These are phyloP conservation scores for Sebastes elongatus DNA, from an alignment of 2,797 vertebrate species.

Conservation along the genomic window DNA sequence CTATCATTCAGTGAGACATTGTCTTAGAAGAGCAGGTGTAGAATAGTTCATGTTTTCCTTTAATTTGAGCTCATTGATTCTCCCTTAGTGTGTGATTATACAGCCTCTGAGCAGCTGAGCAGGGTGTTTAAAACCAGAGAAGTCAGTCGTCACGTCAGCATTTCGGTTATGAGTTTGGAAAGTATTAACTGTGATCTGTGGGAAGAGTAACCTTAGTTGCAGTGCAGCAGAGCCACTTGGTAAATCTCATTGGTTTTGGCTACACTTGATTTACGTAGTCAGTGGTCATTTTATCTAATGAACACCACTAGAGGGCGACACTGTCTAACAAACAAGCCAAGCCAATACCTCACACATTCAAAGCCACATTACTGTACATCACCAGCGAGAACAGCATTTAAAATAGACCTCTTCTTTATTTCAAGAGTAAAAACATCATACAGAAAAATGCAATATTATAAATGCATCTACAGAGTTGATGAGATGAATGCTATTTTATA, in stretches of 20 bases:
- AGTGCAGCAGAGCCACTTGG: background rate
- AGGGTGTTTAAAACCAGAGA: background rate
- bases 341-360: background rate
- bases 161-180: background rate
- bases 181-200: background rate
- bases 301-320: slow-evolving; percentile 50
- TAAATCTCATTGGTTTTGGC: background rate
- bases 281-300: background rate
- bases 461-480: slow-evolving; percentile 73
- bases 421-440: slow-evolving; percentile 79
- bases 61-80: background rate
- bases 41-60: background rate
- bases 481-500: slow-evolving; percentile 52
- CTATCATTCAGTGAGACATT: background rate
- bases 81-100: background rate
- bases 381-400: slow-evolving; percentile 15
- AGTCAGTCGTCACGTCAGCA: background rate
- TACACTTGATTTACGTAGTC: background rate
- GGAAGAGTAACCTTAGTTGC: background rate
- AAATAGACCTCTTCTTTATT: slow-evolving; percentile 80
- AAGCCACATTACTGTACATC: background rate
- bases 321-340: background rate
- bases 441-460: slow-evolving; percentile 64
- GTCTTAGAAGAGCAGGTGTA: background rate
- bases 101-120: background rate